These are phyloP conservation scores for Parazoanthus atlanticus DNA, from an alignment of 92 coral and sea anemone species.

Conservation along the genomic window DNA sequence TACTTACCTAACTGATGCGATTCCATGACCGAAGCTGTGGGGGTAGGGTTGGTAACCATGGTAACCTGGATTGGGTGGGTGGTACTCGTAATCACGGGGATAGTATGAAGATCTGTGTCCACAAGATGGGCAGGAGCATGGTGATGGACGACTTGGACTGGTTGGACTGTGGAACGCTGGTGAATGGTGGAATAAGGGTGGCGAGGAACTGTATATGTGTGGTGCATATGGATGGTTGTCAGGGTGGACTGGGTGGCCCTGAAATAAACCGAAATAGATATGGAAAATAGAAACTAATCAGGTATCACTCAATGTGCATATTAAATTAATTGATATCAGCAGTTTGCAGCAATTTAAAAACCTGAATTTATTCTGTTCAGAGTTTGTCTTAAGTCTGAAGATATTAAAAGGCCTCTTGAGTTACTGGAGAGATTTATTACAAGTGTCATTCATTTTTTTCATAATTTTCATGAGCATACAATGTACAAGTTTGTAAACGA, in stretches of 20 bases:
- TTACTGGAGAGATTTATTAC: too few relatives aligned
- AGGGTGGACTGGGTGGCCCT: not conserved
- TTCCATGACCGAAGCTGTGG: not conserved
- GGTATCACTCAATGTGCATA: not conserved
- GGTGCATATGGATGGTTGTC: not conserved
- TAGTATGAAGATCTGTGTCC: constrained; percentile 17
- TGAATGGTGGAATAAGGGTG: constrained; percentile 19
- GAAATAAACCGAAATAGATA: not conserved
- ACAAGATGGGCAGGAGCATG: constrained; percentile 16
- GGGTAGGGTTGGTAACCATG: constrained; percentile 19
- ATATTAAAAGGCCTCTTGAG: too few relatives aligned
- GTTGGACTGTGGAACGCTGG: constrained; percentile 24
- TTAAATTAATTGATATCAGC: too few relatives aligned
- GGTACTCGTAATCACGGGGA: constrained; percentile 3
- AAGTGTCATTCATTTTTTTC: too few relatives aligned
- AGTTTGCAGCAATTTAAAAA: too few relatives aligned
- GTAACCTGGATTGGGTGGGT: not conserved
- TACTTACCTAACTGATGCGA: not conserved
- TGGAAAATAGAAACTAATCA: not conserved
- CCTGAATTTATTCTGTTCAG: too few relatives aligned
- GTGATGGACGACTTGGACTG: constrained; percentile 1
- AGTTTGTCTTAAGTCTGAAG: too few relatives aligned
- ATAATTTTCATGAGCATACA: too few relatives aligned
- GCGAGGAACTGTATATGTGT: not conserved
- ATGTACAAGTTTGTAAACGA: too few relatives aligned